phyloP scores from a whole-genome alignment of 2,113 vertebrate species.

The Lophius piscatorius region DNA sequence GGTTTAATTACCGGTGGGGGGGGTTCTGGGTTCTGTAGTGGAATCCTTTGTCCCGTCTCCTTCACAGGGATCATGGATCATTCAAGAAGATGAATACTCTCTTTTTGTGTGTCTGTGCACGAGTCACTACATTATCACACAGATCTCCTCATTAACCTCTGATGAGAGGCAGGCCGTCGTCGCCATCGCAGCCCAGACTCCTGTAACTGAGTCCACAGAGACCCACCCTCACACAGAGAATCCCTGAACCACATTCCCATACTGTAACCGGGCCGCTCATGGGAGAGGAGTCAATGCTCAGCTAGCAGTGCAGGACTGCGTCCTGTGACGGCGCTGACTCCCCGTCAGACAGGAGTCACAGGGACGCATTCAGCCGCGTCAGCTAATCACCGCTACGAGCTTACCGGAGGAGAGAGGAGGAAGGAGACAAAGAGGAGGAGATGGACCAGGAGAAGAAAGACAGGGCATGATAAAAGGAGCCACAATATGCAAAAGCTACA shows the following conservation, averaged over 20 bases:
- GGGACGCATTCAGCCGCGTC: slow-evolving; percentile 45
- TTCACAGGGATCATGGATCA: no score
- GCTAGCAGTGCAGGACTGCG: slow-evolving; percentile 57
- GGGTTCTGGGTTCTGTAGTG: no score
- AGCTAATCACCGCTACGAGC: slow-evolving; percentile 68
- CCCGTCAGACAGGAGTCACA: slow-evolving; percentile 51
- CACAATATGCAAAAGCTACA: slow-evolving; percentile 47
- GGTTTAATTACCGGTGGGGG: no score
- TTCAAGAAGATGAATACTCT: no score
- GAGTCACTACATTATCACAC: slow-evolving; percentile 51
- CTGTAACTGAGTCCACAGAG: slow-evolving; percentile 44
- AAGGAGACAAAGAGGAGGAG: slow-evolving; percentile 20
- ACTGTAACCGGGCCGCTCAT: slow-evolving; percentile 64
- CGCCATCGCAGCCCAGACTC: no score
- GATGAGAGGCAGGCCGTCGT: slow-evolving; percentile 37
- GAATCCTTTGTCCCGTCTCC: no score
- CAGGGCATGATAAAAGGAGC: slow-evolving; percentile 11
- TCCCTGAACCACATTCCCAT: slow-evolving; percentile 34
- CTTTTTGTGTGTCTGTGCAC: slow-evolving; percentile 4
- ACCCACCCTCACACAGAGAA: slow-evolving; percentile 3
- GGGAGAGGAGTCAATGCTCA: slow-evolving; percentile 62
- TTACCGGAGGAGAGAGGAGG: slow-evolving; percentile 43
- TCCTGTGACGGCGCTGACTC: slow-evolving; percentile 60
- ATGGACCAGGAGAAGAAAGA: background rate
- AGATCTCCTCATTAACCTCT: slow-evolving; percentile 53